Conservation (phyloP, 53 echinoderm and acorn worm genomes). For the Astropecten irregularis region DNA sequence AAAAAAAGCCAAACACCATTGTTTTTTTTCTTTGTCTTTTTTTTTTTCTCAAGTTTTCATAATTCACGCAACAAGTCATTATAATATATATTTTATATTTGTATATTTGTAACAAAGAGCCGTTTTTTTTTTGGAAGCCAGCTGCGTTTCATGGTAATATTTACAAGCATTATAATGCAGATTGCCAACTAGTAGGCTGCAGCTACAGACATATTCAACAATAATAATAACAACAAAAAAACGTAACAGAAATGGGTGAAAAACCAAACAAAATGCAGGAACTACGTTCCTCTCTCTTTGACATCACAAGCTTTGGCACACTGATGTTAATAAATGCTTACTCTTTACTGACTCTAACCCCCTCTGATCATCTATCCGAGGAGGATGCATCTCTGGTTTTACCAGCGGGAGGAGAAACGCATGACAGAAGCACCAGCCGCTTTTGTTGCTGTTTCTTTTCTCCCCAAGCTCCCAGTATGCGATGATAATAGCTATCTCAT, state of each 20-base stretch:
- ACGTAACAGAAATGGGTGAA: background rate
- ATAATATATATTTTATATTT: conserved; percentile 47
- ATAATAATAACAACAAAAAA: background rate
- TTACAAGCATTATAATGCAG: conserved; percentile 50
- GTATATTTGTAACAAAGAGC: conserved; percentile 59
- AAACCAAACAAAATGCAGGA: conserved; percentile 6
- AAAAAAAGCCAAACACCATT: conserved; percentile 35
- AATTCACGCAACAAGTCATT: conserved; percentile 49
- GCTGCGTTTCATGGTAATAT: conserved; percentile 37
- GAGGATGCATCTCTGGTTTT: conserved; percentile 10
- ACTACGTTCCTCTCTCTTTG: conserved; percentile 14
- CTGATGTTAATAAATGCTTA: conserved; percentile 2
- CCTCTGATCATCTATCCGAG: background rate
- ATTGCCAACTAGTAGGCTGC: conserved; percentile 41
- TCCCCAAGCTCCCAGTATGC: background rate
- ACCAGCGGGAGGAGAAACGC: conserved; percentile 41
- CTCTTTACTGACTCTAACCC: background rate
- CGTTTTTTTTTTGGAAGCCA: conserved; percentile 54
- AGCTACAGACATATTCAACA: conserved; percentile 1
- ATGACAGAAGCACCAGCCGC: conserved; percentile 43
- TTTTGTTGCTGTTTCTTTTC: too few species aligned
- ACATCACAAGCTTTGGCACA: conserved; percentile 43
- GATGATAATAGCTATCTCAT: conserved; percentile 14
- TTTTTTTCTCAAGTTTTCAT: conserved; percentile 35
- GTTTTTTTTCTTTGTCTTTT: background rate